Evolutionary conservation across 2,797 vertebrate genomes (phyloP).

Genomic region (Acipenser oxyrinchus): DNA sequence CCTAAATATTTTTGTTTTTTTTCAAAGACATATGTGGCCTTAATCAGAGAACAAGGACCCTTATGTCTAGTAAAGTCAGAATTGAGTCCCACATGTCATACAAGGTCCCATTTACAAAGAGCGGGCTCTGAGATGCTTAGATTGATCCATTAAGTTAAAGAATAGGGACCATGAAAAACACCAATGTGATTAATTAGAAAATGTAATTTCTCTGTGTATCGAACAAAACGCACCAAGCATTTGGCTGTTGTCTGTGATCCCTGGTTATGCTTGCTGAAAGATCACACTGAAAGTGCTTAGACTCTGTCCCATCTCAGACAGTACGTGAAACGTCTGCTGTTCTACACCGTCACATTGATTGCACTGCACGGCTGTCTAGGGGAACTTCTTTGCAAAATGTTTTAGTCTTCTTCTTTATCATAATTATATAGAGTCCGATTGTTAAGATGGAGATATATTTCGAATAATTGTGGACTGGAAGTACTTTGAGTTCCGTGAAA

Average conservation of each 20-base stretch:
- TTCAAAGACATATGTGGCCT: too few species aligned
- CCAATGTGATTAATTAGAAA: too few species aligned
- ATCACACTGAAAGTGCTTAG: not conserved
- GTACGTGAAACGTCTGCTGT: not conserved
- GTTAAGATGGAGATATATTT: slow-evolving; percentile 64
- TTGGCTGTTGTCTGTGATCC: not conserved
- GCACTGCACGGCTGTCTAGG: slow-evolving; percentile 13
- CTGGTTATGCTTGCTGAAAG: not conserved
- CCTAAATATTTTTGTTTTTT: too few species aligned
- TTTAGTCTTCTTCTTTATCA: slow-evolving; percentile 55
- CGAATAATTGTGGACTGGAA: slow-evolving; percentile 56
- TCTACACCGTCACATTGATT: slow-evolving; percentile 20
- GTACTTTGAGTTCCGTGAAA: slow-evolving; percentile 52
- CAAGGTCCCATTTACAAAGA: too few species aligned
- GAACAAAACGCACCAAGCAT: too few species aligned
- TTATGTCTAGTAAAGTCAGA: too few species aligned
- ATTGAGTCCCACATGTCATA: too few species aligned
- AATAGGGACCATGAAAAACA: too few species aligned
- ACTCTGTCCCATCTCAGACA: not conserved
- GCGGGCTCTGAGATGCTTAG: too few species aligned
- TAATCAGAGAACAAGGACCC: too few species aligned
- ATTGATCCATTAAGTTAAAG: too few species aligned
- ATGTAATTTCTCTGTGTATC: too few species aligned
- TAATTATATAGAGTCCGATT: slow-evolving; percentile 55
- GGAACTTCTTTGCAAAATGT: slow-evolving; percentile 34